These are phyloP conservation scores for Azemiops feae DNA, from an alignment of 2,113 vertebrate genomes.

Conservation along the genomic window DNA sequence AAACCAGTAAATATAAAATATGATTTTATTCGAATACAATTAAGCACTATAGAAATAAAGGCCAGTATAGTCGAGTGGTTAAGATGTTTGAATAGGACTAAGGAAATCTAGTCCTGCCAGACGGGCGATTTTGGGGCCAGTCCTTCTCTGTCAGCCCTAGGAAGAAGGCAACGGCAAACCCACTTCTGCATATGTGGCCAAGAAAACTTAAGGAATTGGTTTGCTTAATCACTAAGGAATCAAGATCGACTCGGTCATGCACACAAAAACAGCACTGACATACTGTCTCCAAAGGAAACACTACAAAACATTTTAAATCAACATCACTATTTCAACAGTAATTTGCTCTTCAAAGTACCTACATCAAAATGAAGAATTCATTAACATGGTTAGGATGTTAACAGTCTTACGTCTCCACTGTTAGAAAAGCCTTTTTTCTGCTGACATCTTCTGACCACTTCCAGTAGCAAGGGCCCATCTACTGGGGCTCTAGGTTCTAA, in stretches of 20 bases:
- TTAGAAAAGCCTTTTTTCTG: constrained; percentile 56
- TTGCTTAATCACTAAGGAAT: not conserved
- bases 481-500: constrained; percentile 74
- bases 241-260: not conserved
- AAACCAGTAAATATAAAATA: not conserved
- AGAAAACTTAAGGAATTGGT: not conserved
- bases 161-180: not conserved
- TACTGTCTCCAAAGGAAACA: not conserved
- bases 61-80: not conserved
- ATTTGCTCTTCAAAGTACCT: not conserved
- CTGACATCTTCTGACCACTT: constrained; percentile 80
- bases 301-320: not conserved
- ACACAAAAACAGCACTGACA: not conserved
- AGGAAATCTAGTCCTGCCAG: not conserved
- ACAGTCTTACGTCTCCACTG: constrained; percentile 68
- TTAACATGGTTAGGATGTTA: not conserved
- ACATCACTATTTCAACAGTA: constrained; percentile 6
- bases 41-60: not conserved
- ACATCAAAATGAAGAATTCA: constrained; percentile 1
- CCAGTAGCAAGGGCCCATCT: constrained; percentile 80
- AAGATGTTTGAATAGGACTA: not conserved
- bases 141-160: not conserved
- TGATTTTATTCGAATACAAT: not conserved
- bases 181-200: not conserved
- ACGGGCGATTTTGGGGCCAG: not conserved